phyloP scores from a whole-genome alignment of 1,140 invertebrate species.

The Nasonia vitripennis region DNA sequence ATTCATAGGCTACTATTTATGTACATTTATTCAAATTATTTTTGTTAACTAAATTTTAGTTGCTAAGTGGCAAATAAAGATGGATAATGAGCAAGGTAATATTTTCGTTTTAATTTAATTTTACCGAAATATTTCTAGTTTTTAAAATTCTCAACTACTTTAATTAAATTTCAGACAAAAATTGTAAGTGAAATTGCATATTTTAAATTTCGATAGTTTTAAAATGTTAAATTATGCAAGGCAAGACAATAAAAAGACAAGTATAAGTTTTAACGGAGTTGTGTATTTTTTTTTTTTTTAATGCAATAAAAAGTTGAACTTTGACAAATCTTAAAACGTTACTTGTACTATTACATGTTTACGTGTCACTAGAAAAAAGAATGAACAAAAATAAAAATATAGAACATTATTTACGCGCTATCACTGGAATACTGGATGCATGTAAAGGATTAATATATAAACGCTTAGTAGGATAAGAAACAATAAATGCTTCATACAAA shows the following conservation, averaged over 20 bases:
- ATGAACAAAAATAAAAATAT: background rate
- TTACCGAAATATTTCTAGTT: too few relatives aligned
- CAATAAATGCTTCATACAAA: too few relatives aligned
- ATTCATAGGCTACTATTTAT: slow-evolving; percentile 10
- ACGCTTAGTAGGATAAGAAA: too few relatives aligned
- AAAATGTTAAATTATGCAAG: slow-evolving; percentile 11
- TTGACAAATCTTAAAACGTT: background rate
- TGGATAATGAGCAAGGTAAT: background rate
- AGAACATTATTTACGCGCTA: too few relatives aligned
- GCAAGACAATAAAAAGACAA: background rate
- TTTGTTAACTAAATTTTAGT: slow-evolving; percentile 27
- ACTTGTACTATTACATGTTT: too few relatives aligned
- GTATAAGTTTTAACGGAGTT: background rate
- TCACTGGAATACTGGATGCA: too few relatives aligned
- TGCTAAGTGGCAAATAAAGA: background rate
- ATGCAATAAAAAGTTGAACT: slow-evolving; percentile 1
- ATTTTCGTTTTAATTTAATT: background rate
- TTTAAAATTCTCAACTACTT: too few relatives aligned
- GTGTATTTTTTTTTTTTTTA: background rate
- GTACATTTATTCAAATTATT: slow-evolving; percentile 11
- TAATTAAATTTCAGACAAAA: too few relatives aligned
- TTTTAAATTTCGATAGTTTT: slow-evolving; percentile 23
- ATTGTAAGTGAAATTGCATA: too few relatives aligned
- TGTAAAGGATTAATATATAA: too few relatives aligned
- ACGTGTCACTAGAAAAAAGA: too few relatives aligned